Conservation (phyloP, 2,113 vertebrate species). For the Pseudorectes ferrugineus region DNA sequence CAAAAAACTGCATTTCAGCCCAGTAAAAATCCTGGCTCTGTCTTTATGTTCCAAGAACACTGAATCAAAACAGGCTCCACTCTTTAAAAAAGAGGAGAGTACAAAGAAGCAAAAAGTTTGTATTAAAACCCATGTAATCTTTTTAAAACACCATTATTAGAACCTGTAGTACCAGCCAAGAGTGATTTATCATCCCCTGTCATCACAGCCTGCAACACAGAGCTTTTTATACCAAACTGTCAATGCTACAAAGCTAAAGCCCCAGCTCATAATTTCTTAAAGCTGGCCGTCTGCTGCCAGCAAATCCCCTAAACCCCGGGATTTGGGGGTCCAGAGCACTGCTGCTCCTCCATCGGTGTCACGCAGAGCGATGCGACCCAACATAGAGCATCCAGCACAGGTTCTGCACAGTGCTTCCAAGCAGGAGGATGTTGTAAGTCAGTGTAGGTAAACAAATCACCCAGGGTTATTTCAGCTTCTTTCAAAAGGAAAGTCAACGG, state of each 20-base stretch:
- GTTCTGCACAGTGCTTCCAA: background rate
- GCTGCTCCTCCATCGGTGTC: background rate
- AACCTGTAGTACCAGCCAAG: conserved; percentile 39
- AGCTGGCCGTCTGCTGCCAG: background rate
- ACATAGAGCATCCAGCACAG: background rate
- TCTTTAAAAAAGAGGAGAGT: background rate
- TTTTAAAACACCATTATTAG: conserved; percentile 47
- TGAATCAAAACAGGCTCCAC: conserved; percentile 16
- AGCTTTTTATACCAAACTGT: conserved; percentile 37
- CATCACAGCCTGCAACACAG: conserved; percentile 7
- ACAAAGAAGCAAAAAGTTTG: conserved; percentile 35
- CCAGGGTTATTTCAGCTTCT: background rate
- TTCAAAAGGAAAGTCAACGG: background rate
- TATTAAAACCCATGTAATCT: conserved; percentile 51
- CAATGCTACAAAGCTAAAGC: conserved; percentile 19
- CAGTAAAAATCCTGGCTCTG: background rate
- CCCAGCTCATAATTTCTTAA: background rate
- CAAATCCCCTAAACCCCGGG: background rate
- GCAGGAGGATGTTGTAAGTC: background rate
- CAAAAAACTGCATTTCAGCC: background rate
- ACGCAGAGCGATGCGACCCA: fast-evolving
- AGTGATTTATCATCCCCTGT: conserved; percentile 45
- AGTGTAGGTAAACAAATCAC: background rate
- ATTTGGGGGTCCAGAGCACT: background rate
- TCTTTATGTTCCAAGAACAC: background rate